Evolutionary conservation across 2,888 invertebrate species (phyloP).

Genomic region (Deilephila porcellus): DNA sequence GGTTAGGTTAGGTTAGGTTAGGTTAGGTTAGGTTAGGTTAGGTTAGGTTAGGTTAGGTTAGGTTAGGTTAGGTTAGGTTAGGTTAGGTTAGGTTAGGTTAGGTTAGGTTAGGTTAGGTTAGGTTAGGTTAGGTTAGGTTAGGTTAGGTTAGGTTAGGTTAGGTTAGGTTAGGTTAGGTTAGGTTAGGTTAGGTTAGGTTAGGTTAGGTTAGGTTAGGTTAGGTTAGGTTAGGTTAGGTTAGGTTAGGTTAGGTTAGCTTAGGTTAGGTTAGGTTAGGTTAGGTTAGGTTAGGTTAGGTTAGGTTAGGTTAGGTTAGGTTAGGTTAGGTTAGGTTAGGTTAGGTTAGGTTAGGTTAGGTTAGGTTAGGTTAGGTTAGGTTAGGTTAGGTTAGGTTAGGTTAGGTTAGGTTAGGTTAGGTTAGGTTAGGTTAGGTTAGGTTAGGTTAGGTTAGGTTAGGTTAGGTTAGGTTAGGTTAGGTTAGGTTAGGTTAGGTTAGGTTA

Average conservation of each 20-base stretch:
- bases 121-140: conserved; percentile 6
- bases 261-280: conserved; percentile 39
- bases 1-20: conserved; percentile 6
- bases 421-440: conserved; percentile 37
- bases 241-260: conserved; percentile 37
- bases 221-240: conserved; percentile 39
- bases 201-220: conserved; percentile 38
- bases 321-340: conserved; percentile 44
- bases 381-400: conserved; percentile 37
- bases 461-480: conserved; percentile 40
- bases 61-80: conserved; percentile 6
- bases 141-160: conserved; percentile 6
- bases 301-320: conserved; percentile 43
- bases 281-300: conserved; percentile 42
- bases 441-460: conserved; percentile 38
- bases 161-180: conserved; percentile 6
- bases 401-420: conserved; percentile 40
- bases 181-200: conserved; percentile 26
- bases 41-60: conserved; percentile 6
- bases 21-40: conserved; percentile 6
- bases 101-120: conserved; percentile 6
- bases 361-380: conserved; percentile 37
- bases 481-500: conserved; percentile 41
- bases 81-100: conserved; percentile 6
- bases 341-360: conserved; percentile 41